Evolutionary conservation across 2,888 invertebrate genomes (phyloP), one percentile per base, ranked within the genome.

Genomic region (Drosophila aldrichi): DNA sequence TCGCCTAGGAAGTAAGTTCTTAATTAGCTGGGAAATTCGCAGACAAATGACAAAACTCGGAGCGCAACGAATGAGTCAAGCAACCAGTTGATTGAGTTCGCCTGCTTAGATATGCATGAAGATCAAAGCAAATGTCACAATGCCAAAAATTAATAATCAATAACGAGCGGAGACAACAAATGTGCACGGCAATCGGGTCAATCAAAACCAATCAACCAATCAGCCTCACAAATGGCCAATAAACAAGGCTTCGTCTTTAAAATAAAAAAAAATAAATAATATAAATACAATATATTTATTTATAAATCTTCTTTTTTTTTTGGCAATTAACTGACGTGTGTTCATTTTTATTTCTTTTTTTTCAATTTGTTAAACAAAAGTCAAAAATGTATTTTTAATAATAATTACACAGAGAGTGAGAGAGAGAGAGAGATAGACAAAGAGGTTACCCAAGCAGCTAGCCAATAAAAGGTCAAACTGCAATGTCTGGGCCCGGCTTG

Each of bases 381-480:
- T 66, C 64, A 60, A 79, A 76, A 81, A 77, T 78, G 58, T 75
- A 74, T 84, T 81, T 81, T 73, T 74, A 81, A 89, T 89, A 85
- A 89, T 86, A 86, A 86, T 86, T 86, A 86, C 86, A 86, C 71
- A 78, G 9, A 9, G n/a, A 16, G 40, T 3, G 36, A 14, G 36
- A 14, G 36, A 36, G 40, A 8, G 36, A 14, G 36, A 14, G 36
- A 36, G 7, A 38, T 14, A 20, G 32, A 32, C 48, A 16, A 76
- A 66, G 75, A 79, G 71, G 74, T 59, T 77, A 54, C 69, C 66
- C 70, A 69, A 62, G 54, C 36, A 44, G 62, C 40, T 64, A 57
- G 71, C 74, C 70, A 82, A 87, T 82, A 84, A 85, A 86, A 86
- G 85, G 85, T 86, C 85, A 86, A 82, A 74, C 79, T 60, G 74